Base-by-base conservation (phyloP, 1,140 invertebrate genomes). In the Pseudachorutes palmiensis region DNA sequence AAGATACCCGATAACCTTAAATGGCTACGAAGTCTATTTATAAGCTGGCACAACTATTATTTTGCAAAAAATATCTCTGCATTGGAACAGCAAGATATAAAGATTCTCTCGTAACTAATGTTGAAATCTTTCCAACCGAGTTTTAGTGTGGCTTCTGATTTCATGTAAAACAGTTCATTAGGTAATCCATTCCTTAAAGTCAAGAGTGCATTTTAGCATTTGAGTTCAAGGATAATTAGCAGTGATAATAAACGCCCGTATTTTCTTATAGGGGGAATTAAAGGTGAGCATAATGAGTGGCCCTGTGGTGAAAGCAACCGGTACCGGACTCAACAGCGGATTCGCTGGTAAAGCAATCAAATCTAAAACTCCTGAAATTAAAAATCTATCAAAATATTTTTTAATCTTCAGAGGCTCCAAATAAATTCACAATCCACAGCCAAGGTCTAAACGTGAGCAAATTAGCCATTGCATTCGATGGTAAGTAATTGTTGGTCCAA, bases 291-390 rank as follows among this genome's bases (percentile, higher is more conserved):
- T 12, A 9, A 60, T 60, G 58, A 65, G 65, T 64, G 65, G 61
- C 2, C 30, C 31, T 5, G 51, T 55, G 3, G 63, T 70, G 36
- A 71, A 71, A 63, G 66, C 57, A 19, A 30, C 59, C 19, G 70
- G 70, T 1, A 64, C 64, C 5, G 66, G 66, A 22, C 60, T 71
- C 26, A 66, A 31, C 41, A 68, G 58, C 48, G 70, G 70, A 51
- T 71, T 71, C 26, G 70, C 70, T 30, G 70, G 70, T 71, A 32
- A 45, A 9, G 14, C 29, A 28, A 1, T 51, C 49, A n/a, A n/a
- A n/a, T n/a, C n/a, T n/a, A n/a, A n/a, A n/a, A n/a, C n/a, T n/a
- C n/a, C n/a, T n/a, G n/a, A n/a, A n/a, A n/a, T n/a, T n/a, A n/a
- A n/a, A n/a, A n/a, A n/a, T n/a, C n/a, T n/a, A n/a, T n/a, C n/a